phyloP scores from a whole-genome alignment of 2,113 vertebrate species.

The Amphiprion ocellaris region DNA sequence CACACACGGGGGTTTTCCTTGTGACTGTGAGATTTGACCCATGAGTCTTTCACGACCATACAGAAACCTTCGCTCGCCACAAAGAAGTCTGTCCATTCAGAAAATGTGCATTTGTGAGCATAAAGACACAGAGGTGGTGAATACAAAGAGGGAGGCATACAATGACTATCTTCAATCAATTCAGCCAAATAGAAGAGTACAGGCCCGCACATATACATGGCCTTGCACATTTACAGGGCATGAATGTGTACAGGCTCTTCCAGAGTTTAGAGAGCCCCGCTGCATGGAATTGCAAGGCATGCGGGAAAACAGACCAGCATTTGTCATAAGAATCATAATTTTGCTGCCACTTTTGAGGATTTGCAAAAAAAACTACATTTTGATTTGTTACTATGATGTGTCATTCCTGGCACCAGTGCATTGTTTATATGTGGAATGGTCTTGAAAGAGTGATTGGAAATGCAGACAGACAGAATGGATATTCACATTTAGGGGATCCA shows the following conservation, averaged over 20 bases:
- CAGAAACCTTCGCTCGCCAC: constrained; percentile 41
- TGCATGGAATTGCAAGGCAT: background rate
- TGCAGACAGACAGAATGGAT: constrained; percentile 25
- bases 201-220: background rate
- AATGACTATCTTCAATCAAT: constrained; percentile 14
- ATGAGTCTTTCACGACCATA: background rate
- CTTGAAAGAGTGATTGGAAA: constrained; percentile 42
- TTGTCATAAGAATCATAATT: constrained; percentile 23
- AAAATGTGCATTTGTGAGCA: background rate
- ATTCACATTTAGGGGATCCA: constrained; percentile 44
- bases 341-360: constrained; percentile 4
- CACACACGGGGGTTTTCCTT: background rate
- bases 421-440: constrained; percentile 46
- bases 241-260: constrained; percentile 3
- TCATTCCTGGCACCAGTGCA: constrained; percentile 16
- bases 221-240: background rate
- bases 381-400: constrained; percentile 50
- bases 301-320: constrained; percentile 11
- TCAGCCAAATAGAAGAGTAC: constrained; percentile 15
- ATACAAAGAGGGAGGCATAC: constrained; percentile 1
- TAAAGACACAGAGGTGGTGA: background rate
- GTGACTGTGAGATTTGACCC: constrained; percentile 1
- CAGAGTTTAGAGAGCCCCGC: background rate
- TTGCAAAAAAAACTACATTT: constrained; percentile 24
- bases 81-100: constrained; percentile 45